phyloP scores from a whole-genome alignment of 1,140 invertebrate species.

The Drosophila tristis region DNA sequence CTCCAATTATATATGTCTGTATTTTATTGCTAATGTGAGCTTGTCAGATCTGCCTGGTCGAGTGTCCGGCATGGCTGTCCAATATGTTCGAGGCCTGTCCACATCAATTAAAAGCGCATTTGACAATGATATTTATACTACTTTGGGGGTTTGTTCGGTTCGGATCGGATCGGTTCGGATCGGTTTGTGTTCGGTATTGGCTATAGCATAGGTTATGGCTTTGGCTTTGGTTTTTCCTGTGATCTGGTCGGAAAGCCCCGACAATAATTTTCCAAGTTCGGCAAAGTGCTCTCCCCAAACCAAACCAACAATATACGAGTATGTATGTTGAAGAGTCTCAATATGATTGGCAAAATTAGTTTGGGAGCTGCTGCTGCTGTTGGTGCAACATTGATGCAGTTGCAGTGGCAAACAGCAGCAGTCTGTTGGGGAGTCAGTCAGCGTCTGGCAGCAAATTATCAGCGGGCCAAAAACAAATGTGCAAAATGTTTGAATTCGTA shows the following conservation, averaged over 20 bases:
- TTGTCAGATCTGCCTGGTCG: slow-evolving; percentile 63
- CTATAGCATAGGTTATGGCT: too few species aligned
- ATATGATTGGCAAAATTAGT: slow-evolving; percentile 39
- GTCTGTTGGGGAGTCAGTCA: slow-evolving; percentile 1
- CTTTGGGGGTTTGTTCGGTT: slow-evolving; percentile 29
- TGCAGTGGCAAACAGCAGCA: slow-evolving; percentile 21
- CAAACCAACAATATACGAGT: neutral
- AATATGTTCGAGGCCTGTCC: slow-evolving; percentile 75
- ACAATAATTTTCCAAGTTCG: slow-evolving; percentile 23
- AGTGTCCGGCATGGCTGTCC: slow-evolving; percentile 76
- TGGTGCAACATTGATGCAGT: slow-evolving; percentile 50
- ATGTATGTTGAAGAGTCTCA: slow-evolving; percentile 21
- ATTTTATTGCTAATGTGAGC: slow-evolving; percentile 82
- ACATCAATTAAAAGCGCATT: slow-evolving; percentile 82
- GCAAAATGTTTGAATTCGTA: slow-evolving; percentile 75
- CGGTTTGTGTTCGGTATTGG: neutral
- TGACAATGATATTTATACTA: slow-evolving; percentile 79
- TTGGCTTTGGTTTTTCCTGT: neutral
- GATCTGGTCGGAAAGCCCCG: too few species aligned
- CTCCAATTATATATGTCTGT: slow-evolving; percentile 67
- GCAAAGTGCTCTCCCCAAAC: slow-evolving; percentile 4
- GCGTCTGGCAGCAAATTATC: slow-evolving; percentile 45
- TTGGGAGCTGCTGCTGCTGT: slow-evolving; percentile 3
- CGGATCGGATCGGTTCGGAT: neutral
- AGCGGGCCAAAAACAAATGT: slow-evolving; percentile 69